Conservation (phyloP, 2,888 invertebrate genomes). For the Schizaphis graminum region DNA sequence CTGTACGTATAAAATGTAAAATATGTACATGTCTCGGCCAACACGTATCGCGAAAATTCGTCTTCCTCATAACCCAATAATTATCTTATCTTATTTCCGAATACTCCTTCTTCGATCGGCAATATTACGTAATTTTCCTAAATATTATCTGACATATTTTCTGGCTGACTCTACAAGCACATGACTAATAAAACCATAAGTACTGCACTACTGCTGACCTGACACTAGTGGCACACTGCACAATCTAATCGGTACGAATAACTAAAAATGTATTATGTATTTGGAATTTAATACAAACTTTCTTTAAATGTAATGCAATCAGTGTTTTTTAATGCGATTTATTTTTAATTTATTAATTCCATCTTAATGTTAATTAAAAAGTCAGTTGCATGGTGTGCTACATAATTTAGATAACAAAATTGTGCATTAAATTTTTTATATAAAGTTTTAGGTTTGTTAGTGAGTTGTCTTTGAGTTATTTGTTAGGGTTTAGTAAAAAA, state of each 20-base stretch:
- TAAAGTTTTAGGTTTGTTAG: neutral
- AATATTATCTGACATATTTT: neutral
- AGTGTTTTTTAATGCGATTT: neutral
- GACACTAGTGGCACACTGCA: neutral
- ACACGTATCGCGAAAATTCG: neutral
- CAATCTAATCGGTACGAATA: neutral
- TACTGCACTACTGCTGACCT: neutral
- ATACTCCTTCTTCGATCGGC: neutral
- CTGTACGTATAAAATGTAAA: neutral
- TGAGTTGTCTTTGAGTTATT: neutral
- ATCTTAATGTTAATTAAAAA: neutral
- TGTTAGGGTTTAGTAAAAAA: neutral
- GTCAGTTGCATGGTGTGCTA: no score
- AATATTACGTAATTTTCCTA: neutral
- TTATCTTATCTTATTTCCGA: neutral
- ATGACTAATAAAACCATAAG: neutral
- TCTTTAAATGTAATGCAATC: neutral
- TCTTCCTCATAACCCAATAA: neutral
- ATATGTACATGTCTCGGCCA: neutral
- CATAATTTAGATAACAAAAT: no score
- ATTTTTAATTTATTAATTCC: neutral
- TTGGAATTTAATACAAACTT: neutral
- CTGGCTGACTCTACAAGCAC: neutral
- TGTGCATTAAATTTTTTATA: neutral
- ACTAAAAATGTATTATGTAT: neutral